Conservation (phyloP, 2,113 vertebrate species). For the Callorhinus ursinus region DNA sequence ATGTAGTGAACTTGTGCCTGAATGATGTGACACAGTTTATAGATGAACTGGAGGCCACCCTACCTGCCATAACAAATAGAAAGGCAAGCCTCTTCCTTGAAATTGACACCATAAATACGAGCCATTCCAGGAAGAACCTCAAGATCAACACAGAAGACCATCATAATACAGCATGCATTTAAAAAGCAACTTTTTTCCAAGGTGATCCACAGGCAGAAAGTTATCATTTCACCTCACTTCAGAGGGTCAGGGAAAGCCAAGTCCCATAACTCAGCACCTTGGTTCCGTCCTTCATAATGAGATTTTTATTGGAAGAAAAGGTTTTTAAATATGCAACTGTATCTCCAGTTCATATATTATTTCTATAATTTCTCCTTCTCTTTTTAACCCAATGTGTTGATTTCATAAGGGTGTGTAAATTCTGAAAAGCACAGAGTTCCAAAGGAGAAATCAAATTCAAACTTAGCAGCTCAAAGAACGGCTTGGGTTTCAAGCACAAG, state of each 20-base stretch:
- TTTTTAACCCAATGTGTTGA: background rate
- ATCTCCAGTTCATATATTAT: background rate
- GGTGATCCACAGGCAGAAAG: background rate
- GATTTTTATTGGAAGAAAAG: background rate
- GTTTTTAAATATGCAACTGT: background rate
- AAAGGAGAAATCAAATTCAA: constrained; percentile 25
- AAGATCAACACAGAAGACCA: background rate
- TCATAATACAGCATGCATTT: background rate
- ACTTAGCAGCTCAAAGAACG: background rate
- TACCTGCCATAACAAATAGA: background rate
- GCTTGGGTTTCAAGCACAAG: background rate
- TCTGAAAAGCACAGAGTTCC: background rate
- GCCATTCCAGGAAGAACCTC: background rate
- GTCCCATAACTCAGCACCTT: background rate
- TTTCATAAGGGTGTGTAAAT: background rate
- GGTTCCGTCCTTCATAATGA: background rate
- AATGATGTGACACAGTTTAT: background rate
- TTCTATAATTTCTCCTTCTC: background rate
- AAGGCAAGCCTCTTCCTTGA: background rate
- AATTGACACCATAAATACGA: background rate
- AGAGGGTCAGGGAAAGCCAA: background rate
- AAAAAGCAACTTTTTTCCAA: background rate
- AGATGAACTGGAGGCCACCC: background rate
- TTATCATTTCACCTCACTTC: background rate
- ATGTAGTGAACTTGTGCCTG: background rate